Percentiles rank a stretch among this genome's conserved stretches.
These are phyloP conservation scores for Lumbricus terrestris DNA, from an alignment of 2,888 invertebrate species.

Conservation along the genomic window DNA sequence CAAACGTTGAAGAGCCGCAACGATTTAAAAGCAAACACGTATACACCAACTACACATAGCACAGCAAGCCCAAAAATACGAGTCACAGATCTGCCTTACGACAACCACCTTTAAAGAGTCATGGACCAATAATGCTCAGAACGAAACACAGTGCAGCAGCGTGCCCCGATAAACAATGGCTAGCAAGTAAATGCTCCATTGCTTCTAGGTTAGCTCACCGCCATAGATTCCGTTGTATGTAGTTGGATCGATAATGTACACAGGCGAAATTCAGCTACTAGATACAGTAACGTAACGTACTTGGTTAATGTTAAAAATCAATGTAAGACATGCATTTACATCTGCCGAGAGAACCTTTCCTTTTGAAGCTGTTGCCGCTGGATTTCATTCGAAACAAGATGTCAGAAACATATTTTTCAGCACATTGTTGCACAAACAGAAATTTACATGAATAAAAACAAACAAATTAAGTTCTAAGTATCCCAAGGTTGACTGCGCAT, in stretches of 20 bases:
- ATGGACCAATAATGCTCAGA: not conserved
- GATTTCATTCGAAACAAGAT: not conserved
- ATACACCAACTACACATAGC: not conserved
- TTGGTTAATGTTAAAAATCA: not conserved
- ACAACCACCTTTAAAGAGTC: not conserved
- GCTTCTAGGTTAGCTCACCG: not conserved
- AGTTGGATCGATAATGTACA: not conserved
- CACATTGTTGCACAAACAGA: not conserved
- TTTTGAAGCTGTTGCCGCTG: no score
- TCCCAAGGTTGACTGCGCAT: not conserved
- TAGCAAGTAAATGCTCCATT: not conserved
- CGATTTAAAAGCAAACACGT: not conserved
- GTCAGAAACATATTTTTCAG: not conserved
- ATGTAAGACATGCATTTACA: not conserved
- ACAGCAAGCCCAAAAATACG: not conserved
- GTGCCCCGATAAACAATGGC: not conserved
- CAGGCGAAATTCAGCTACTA: not conserved
- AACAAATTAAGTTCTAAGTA: not conserved
- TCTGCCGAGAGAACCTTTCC: not conserved
- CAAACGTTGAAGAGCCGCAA: not conserved
- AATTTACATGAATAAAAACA: not conserved
- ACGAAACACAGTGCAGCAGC: not conserved
- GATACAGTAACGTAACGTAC: not conserved
- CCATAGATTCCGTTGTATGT: not conserved
- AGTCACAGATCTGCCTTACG: not conserved